phyloP scores from a whole-genome alignment of 2,797 vertebrate genomes.

The Notolabrus celidotus region DNA sequence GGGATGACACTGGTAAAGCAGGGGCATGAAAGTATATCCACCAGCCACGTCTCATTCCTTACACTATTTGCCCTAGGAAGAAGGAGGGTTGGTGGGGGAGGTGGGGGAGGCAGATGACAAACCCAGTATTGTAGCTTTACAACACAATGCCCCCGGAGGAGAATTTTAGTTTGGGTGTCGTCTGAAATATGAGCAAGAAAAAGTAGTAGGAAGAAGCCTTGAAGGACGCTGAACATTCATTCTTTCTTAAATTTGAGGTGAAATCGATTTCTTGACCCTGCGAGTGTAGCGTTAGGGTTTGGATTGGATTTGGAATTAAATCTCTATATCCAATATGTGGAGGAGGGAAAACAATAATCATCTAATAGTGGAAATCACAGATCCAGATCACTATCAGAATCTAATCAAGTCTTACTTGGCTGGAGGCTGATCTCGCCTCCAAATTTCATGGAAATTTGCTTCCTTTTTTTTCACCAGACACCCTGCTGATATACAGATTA shows the following conservation, averaged over 20 bases:
- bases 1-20: constrained; percentile 72
- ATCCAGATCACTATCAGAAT: constrained; percentile 76
- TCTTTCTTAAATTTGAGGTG: constrained; percentile 61
- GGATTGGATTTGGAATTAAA: constrained; percentile 78
- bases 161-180: constrained; percentile 33
- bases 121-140: constrained; percentile 38
- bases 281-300: constrained; percentile 30
- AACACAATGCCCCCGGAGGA: constrained; percentile 32
- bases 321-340: constrained; percentile 61
- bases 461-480: constrained; percentile 25
- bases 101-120: constrained; percentile 37
- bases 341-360: constrained; percentile 63
- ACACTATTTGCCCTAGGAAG: constrained; percentile 59
- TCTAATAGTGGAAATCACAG: constrained; percentile 71
- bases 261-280: constrained; percentile 75
- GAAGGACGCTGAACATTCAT: constrained; percentile 36
- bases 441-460: constrained; percentile 61
- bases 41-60: constrained; percentile 65
- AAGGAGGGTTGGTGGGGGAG: background rate
- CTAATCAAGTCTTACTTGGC: constrained; percentile 62
- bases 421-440: constrained; percentile 38
- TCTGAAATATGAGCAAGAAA: constrained; percentile 13
- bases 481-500: constrained; percentile 39
- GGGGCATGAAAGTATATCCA: constrained; percentile 70
- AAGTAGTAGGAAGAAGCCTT: constrained; percentile 17